Conservation (phyloP, 1,140 invertebrate species). For the Solenopsis invicta region DNA sequence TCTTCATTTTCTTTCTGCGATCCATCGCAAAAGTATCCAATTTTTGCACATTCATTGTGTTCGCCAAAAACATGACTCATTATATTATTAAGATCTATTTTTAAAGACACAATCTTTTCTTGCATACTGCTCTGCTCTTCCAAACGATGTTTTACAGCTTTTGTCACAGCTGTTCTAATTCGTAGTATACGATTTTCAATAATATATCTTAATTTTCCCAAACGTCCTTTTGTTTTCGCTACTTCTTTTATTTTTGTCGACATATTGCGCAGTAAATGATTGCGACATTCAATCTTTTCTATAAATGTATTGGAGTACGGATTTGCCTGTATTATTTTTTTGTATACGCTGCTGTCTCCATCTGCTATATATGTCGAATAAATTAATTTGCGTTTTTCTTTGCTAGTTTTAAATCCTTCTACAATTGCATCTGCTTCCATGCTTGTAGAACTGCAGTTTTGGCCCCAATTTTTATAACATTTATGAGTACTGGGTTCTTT, state of each 20-base stretch:
- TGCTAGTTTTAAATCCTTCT: constrained; percentile 73
- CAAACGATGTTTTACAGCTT: constrained; percentile 1
- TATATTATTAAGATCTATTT: constrained; percentile 76
- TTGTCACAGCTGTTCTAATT: constrained; percentile 18
- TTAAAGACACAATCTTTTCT: constrained; percentile 27
- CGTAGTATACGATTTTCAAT: too few relatives aligned
- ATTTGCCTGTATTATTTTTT: not conserved
- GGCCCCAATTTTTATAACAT: constrained; percentile 5
- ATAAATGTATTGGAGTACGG: too few relatives aligned
- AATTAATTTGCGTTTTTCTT: not conserved
- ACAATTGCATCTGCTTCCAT: too few relatives aligned
- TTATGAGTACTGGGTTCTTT: constrained; percentile 49
- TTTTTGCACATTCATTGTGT: too few relatives aligned
- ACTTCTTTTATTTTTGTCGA: not conserved
- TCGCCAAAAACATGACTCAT: constrained; percentile 81
- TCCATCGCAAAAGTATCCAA: constrained; percentile 10
- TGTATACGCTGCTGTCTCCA: too few relatives aligned
- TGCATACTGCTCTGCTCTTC: too few relatives aligned
- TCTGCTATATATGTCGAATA: constrained; percentile 15
- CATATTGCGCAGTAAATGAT: not conserved
- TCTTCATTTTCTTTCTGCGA: constrained; percentile 60
- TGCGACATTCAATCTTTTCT: too few relatives aligned
- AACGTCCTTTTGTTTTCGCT: constrained; percentile 5
- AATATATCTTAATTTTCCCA: not conserved
- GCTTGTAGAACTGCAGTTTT: constrained; percentile 58